Evolutionary conservation across 2,888 invertebrate genomes (phyloP).

Genomic region (Leistus spinibarbis): DNA sequence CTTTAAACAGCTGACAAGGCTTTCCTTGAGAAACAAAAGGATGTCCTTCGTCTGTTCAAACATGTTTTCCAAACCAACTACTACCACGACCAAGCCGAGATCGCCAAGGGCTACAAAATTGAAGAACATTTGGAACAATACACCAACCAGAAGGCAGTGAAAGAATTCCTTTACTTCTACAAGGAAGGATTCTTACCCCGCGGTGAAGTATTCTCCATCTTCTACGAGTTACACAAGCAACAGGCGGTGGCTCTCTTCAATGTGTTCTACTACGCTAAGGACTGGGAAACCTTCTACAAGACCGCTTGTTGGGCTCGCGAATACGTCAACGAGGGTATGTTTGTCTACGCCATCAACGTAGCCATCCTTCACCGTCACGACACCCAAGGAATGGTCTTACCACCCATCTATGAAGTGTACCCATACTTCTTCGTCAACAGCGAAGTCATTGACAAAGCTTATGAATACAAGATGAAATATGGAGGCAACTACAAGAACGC

Average conservation of each 20-base stretch:
- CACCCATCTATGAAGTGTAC: slow-evolving; percentile 71
- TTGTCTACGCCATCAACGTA: slow-evolving; percentile 66
- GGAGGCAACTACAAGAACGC: slow-evolving; percentile 56
- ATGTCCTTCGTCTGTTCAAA: slow-evolving; percentile 65
- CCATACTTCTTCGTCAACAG: slow-evolving; percentile 69
- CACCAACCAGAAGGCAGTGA: slow-evolving; percentile 63
- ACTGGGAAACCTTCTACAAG: slow-evolving; percentile 72
- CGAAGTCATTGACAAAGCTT: slow-evolving; percentile 60
- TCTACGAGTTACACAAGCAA: slow-evolving; percentile 64
- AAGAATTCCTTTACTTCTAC: slow-evolving; percentile 62
- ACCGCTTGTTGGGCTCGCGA: slow-evolving; percentile 72
- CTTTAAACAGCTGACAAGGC: slow-evolving; percentile 43
- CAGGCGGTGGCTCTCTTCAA: slow-evolving; percentile 70
- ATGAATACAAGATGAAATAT: slow-evolving; percentile 60
- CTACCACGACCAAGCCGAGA: slow-evolving; percentile 60
- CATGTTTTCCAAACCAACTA: slow-evolving; percentile 68
- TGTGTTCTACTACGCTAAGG: slow-evolving; percentile 71
- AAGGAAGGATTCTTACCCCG: slow-evolving; percentile 64
- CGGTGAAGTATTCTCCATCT: slow-evolving; percentile 67
- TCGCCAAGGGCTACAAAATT: slow-evolving; percentile 65
- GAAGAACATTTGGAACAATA: slow-evolving; percentile 63
- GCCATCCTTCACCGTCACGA: slow-evolving; percentile 66
- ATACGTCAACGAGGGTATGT: slow-evolving; percentile 67
- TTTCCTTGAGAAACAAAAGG: slow-evolving; percentile 50
- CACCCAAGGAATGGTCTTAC: slow-evolving; percentile 63